Percentiles rank a stretch among this genome's conserved stretches.
These are phyloP conservation scores for Morus bassanus DNA, from an alignment of 2,797 vertebrate genomes.

Conservation along the genomic window DNA sequence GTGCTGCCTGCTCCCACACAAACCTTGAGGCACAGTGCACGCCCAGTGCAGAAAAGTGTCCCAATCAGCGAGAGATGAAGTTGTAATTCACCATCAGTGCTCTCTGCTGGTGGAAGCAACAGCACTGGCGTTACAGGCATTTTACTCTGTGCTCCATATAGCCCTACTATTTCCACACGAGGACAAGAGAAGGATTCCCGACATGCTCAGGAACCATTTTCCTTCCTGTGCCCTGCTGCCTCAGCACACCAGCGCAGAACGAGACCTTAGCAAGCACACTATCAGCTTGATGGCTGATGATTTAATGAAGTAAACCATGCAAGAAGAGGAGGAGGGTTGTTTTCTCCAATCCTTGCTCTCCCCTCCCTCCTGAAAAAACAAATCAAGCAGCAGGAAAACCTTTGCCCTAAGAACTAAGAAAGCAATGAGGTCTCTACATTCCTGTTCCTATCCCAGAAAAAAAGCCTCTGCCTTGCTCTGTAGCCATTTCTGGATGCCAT, in stretches of 20 bases:
- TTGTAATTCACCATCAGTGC: background rate
- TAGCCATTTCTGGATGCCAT: background rate
- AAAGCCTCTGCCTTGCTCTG: background rate
- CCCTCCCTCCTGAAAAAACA: conserved; percentile 25
- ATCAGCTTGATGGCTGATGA: background rate
- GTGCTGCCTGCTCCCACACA: background rate
- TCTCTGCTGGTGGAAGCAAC: background rate
- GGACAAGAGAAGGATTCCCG: background rate
- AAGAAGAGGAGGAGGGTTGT: conserved; percentile 9
- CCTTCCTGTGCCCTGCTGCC: background rate
- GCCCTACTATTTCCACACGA: background rate
- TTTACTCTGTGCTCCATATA: background rate
- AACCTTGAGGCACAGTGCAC: background rate
- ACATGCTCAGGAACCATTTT: background rate
- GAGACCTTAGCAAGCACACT: background rate
- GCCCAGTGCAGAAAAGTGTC: background rate
- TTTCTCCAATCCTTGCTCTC: conserved; percentile 24
- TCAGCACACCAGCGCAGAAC: background rate
- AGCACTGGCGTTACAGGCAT: background rate
- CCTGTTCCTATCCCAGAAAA: background rate
- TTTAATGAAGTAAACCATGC: background rate
- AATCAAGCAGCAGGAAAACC: conserved; percentile 17
- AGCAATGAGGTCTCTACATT: background rate
- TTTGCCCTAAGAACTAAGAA: conserved; percentile 24
- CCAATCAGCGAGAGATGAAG: accelerated